These are phyloP conservation scores for Apodemia mormo DNA, from an alignment of 2,888 invertebrate species.

Conservation along the genomic window DNA sequence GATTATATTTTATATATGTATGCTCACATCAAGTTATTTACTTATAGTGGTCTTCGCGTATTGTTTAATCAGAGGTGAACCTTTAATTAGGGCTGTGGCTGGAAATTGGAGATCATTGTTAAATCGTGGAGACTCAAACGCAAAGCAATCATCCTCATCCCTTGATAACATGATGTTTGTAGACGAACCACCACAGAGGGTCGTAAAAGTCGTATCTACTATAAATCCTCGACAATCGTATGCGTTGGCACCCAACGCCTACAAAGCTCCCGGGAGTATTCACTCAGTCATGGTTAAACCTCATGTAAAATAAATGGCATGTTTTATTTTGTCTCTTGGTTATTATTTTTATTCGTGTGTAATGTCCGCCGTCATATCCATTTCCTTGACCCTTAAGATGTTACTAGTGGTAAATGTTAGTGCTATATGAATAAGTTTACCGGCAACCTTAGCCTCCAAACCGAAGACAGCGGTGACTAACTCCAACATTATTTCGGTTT, in stretches of 20 bases:
- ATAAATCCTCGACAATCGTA: conserved; percentile 61
- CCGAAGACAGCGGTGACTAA: no score
- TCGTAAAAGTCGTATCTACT: conserved; percentile 64
- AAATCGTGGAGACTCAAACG: conserved; percentile 34
- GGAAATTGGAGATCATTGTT: conserved; percentile 43
- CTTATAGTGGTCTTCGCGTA: conserved; percentile 58
- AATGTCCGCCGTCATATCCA: neutral
- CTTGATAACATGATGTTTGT: conserved; percentile 56
- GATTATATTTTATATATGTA: conserved; percentile 53
- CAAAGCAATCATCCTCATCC: conserved; percentile 45
- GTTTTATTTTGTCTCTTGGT: conserved; percentile 15
- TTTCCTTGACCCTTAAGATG: no score
- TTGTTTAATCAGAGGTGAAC: conserved; percentile 60
- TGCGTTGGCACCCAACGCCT: conserved; percentile 51
- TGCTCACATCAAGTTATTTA: conserved; percentile 47
- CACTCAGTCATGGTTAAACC: conserved; percentile 39
- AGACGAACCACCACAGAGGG: conserved; percentile 61
- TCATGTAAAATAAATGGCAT: conserved; percentile 40
- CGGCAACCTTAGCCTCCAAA: no score
- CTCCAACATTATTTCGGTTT: no score
- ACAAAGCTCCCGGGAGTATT: conserved; percentile 34
- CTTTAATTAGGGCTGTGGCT: conserved; percentile 50
- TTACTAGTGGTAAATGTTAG: no score
- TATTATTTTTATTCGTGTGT: conserved; percentile 10
- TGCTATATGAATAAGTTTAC: no score